Conservation (phyloP, 2,888 invertebrate genomes). For the Philereme transversata region DNA sequence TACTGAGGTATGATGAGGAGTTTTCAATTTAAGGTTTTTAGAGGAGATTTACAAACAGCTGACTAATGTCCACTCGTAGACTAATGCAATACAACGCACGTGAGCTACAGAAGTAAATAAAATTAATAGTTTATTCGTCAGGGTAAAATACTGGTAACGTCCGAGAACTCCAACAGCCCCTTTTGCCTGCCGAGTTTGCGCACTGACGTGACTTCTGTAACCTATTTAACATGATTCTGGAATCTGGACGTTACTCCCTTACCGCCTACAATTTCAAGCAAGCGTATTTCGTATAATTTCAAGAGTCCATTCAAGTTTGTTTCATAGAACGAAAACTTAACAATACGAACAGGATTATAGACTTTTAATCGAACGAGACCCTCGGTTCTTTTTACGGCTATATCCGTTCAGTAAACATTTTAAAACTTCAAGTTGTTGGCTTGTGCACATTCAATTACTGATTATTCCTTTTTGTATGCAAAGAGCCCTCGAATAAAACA, state of each 20-base stretch:
- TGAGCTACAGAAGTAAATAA: slow-evolving; percentile 35
- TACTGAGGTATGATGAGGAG: too few relatives aligned
- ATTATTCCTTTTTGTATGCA: slow-evolving; percentile 40
- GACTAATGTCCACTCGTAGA: slow-evolving; percentile 8
- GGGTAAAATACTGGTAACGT: slow-evolving; percentile 41
- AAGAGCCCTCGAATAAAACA: slow-evolving; percentile 35
- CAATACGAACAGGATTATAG: background rate
- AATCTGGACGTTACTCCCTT: slow-evolving; percentile 45
- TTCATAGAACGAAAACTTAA: background rate
- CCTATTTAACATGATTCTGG: slow-evolving; percentile 56
- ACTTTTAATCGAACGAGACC: too few relatives aligned
- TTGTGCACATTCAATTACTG: slow-evolving; percentile 46
- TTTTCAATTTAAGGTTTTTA: too few relatives aligned
- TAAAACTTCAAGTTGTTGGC: slow-evolving; percentile 31
- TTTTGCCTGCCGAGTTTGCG: slow-evolving; percentile 59
- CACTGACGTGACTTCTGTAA: slow-evolving; percentile 52
- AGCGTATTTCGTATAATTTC: background rate
- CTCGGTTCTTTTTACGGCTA: slow-evolving; percentile 42
- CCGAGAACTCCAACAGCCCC: slow-evolving; percentile 45
- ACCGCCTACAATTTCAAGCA: too few relatives aligned
- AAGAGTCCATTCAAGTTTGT: background rate
- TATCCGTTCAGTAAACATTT: slow-evolving; percentile 39
- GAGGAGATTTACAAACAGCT: too few relatives aligned
- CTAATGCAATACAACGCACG: slow-evolving; percentile 24
- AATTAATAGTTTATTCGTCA: slow-evolving; percentile 19